Evolutionary conservation across 2,888 invertebrate species (phyloP).

Genomic region (Orgyia antiqua): DNA sequence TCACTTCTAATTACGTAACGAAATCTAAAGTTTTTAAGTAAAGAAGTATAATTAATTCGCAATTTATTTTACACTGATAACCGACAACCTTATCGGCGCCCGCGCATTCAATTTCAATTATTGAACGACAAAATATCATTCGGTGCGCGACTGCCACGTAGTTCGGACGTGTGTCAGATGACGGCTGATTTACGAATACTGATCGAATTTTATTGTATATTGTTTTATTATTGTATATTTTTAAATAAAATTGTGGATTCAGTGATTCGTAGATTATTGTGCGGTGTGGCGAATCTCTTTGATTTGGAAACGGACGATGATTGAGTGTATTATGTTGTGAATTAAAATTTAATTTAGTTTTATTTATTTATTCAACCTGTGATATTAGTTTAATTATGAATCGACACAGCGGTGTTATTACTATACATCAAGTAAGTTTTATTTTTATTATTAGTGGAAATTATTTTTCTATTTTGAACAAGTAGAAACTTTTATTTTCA

Average conservation of each 20-base stretch:
- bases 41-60: too few relatives aligned
- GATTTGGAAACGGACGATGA: conserved; percentile 51
- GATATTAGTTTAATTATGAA: conserved; percentile 56
- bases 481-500: too few relatives aligned
- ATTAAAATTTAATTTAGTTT: conserved; percentile 16
- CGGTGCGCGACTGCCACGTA: conserved; percentile 34
- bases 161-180: conserved; percentile 41
- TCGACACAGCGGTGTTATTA: conserved; percentile 54
- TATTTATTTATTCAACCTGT: conserved; percentile 67
- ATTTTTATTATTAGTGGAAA: too few relatives aligned
- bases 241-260: conserved; percentile 53
- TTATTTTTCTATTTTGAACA: too few relatives aligned
- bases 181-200: conserved; percentile 41
- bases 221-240: conserved; percentile 61
- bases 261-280: conserved; percentile 33
- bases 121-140: too few relatives aligned
- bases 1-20: too few relatives aligned
- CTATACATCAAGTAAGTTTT: conserved; percentile 59
- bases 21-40: too few relatives aligned
- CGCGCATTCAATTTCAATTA: too few relatives aligned
- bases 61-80: conserved; percentile 8
- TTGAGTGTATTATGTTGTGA: conserved; percentile 26
- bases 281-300: conserved; percentile 33
- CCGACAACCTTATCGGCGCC: conserved; percentile 28
- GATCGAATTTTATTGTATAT: conserved; percentile 52